Base-by-base conservation (phyloP, 2,888 invertebrate genomes). In the Rotaria sp. region DNA sequence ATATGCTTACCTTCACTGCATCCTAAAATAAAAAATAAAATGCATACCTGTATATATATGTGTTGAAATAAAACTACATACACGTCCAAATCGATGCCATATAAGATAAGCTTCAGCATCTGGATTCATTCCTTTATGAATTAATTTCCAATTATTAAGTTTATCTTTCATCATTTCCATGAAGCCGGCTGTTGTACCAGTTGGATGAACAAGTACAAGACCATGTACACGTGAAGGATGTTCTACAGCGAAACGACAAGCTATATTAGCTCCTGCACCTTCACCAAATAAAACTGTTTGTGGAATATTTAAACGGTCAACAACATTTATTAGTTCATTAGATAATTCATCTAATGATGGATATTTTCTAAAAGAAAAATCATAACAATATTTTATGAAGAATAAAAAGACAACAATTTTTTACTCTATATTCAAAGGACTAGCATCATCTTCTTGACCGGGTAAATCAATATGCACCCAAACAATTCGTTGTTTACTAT, bases 1-100 rank as follows among this genome's bases (percentile, higher is more conserved):
- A 7, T 30, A 24, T 13, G 3, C n/a, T 67, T 80, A 80, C 80
- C 18, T 80, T 80, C 13, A 38, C 80, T 80, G 80, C 80, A 80
- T 80, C 80, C 80, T 80, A 50, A 45, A 24, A 86, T 57, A 59
- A 26, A 48, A 35, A 84, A 24, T 38, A 0, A 35, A 50, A n/a
- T 30, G 30, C 59, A 41, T 18, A 59, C 57, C n/a, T 41, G 84
- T 57, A 85, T 75, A 21, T 13, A 45, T 45, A 45, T 8, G 26
- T 41, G 0, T 80, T 2, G 2, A n/a, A n/a, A 80, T n/a, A 4
- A 45, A 50, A 30, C 85, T 90, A 94, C 95, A 94, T 93, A 95
- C 95, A 92, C 95, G 94, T 91, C 96, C 96, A 91, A 96, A 96
- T 93, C 95, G 95, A 91, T 96, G 96, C 90, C 95, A 94, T 89